Percentiles rank a stretch among this genome's conserved stretches.
Evolutionary conservation across 2,888 invertebrate species (phyloP).

Genomic region (Ectropis crepuscularia): DNA sequence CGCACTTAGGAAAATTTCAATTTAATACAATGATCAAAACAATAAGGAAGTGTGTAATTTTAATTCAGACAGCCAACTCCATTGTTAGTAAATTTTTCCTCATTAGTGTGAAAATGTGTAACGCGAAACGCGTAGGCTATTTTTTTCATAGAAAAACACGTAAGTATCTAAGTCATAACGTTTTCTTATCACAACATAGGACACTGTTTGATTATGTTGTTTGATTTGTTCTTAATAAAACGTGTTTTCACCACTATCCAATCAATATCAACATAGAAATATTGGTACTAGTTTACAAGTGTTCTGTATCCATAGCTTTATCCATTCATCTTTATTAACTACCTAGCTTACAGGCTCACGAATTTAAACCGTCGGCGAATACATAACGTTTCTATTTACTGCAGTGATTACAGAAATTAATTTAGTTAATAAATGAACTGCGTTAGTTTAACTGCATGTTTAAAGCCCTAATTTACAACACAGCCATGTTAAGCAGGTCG

Average conservation of each 20-base stretch:
- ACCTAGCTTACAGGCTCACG: conserved; percentile 14
- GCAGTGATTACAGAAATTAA: conserved; percentile 8
- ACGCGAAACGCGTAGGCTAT: too few relatives aligned
- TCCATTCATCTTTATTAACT: conserved; percentile 8
- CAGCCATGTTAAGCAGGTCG: conserved; percentile 27
- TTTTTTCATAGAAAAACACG: too few relatives aligned
- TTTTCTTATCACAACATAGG: not conserved
- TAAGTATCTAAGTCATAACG: not conserved
- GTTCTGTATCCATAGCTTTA: not conserved
- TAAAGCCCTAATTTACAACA: conserved; percentile 20
- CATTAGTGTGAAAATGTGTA: too few relatives aligned
- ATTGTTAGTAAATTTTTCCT: too few relatives aligned
- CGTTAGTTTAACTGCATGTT: conserved; percentile 13
- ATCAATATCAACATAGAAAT: not conserved
- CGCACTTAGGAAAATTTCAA: too few relatives aligned
- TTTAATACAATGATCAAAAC: too few relatives aligned
- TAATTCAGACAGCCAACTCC: too few relatives aligned
- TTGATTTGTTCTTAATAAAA: conserved; percentile 9
- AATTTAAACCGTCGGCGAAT: conserved; percentile 6
- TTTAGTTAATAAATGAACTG: conserved; percentile 12
- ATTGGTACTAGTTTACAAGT: too few relatives aligned
- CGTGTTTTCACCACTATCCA: conserved; percentile 7
- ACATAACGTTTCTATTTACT: conserved; percentile 6
- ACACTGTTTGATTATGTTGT: conserved; percentile 8
- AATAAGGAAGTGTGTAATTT: too few relatives aligned